phyloP scores from a whole-genome alignment of 2,888 invertebrate species.

The Chesias legatella region DNA sequence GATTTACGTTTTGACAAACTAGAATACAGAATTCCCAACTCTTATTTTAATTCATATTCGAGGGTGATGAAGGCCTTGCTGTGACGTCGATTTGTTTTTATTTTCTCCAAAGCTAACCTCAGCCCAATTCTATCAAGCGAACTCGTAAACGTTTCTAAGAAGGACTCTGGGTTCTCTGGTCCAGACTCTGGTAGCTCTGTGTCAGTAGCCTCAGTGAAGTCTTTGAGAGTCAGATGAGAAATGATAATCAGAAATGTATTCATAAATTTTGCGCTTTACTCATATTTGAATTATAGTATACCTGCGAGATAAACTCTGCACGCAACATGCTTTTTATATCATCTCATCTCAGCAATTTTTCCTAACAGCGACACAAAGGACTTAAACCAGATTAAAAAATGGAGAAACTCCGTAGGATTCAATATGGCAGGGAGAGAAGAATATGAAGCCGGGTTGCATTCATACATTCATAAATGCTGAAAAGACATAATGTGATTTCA shows the following conservation, averaged over 20 bases:
- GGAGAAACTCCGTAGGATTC: constrained; percentile 60
- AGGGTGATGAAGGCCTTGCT: no score
- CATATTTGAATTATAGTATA: constrained; percentile 68
- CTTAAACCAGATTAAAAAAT: constrained; percentile 65
- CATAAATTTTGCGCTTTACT: constrained; percentile 41
- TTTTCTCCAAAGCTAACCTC: no score
- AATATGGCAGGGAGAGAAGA: constrained; percentile 65
- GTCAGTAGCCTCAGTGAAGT: no score
- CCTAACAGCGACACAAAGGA: constrained; percentile 50
- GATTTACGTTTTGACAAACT: neutral
- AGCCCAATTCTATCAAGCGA: no score
- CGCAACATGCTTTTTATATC: constrained; percentile 71
- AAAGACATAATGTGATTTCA: constrained; percentile 71
- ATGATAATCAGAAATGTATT: no score
- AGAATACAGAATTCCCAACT: no score
- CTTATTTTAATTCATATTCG: no score
- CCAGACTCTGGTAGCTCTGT: no score
- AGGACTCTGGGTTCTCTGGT: no score
- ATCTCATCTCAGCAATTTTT: constrained; percentile 58
- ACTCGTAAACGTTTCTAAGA: no score
- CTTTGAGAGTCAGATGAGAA: no score
- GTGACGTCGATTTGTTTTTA: no score
- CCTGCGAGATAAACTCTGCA: constrained; percentile 48
- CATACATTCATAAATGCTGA: constrained; percentile 55
- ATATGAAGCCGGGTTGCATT: constrained; percentile 64